Percentiles rank a stretch among this genome's conserved stretches.
Conservation (phyloP, 2,888 invertebrate species). For the Villa cingulata region DNA sequence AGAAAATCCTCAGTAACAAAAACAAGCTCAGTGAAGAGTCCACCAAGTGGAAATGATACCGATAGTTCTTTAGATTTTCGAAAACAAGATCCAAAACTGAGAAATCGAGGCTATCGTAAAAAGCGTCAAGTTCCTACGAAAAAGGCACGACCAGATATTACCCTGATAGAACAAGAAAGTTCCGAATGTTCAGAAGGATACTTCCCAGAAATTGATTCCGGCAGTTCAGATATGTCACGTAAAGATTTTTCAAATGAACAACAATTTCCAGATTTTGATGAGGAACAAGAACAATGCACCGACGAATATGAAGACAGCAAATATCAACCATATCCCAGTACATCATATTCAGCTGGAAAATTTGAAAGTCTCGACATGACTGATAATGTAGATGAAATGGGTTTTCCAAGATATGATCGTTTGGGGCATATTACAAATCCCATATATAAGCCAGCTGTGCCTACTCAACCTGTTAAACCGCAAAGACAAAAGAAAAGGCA, state of each 20-base stretch:
- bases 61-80: conserved; percentile 52
- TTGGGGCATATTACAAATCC: conserved; percentile 40
- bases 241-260: conserved; percentile 31
- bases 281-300: conserved; percentile 31
- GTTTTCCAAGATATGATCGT: conserved; percentile 48
- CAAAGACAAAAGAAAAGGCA: conserved; percentile 33
- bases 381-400: conserved; percentile 52
- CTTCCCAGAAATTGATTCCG: conserved; percentile 49
- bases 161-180: conserved; percentile 41
- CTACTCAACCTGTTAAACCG: conserved; percentile 35
- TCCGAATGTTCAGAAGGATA: conserved; percentile 57
- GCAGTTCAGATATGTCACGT: conserved; percentile 47
- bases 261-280: conserved; percentile 34
- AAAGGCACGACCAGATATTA: conserved; percentile 28
- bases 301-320: conserved; percentile 46
- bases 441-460: conserved; percentile 24
- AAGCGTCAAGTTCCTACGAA: conserved; percentile 44
- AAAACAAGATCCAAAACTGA: conserved; percentile 51
- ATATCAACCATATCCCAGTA: conserved; percentile 34
- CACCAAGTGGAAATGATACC: conserved; percentile 61
- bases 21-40: conserved; percentile 49
- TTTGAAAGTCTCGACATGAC: conserved; percentile 50
- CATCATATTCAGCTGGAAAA: conserved; percentile 24
- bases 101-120: conserved; percentile 53
- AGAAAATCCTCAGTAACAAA: conserved; percentile 49